Conservation (phyloP, 2,797 vertebrate genomes). For the Micropoecilia bifurca region DNA sequence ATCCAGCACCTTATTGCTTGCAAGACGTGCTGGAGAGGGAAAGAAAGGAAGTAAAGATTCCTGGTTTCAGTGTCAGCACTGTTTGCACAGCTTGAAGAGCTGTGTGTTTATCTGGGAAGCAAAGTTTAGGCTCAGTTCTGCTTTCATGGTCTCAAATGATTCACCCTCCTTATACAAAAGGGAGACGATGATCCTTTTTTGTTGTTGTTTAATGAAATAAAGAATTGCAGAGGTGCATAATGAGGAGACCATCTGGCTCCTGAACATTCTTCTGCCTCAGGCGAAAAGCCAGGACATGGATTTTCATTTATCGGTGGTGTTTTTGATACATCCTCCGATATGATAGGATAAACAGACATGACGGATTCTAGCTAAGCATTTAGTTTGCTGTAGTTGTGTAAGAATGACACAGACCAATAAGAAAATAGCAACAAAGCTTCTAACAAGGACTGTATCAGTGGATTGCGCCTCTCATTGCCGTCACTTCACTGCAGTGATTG, state of each 20-base stretch:
- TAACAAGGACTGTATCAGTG: neutral
- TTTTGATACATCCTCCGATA: neutral
- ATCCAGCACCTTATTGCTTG: neutral
- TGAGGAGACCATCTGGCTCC: slow-evolving; percentile 53
- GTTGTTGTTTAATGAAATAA: neutral
- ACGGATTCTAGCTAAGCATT: slow-evolving; percentile 17
- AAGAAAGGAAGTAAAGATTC: slow-evolving; percentile 7
- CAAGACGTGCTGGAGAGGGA: neutral
- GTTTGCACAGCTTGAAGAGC: slow-evolving; percentile 60
- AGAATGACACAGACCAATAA: neutral
- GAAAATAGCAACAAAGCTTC: neutral
- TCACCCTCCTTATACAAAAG: slow-evolving; percentile 19
- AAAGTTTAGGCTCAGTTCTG: slow-evolving; percentile 24
- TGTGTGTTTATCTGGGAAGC: slow-evolving; percentile 39
- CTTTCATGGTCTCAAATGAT: slow-evolving; percentile 29
- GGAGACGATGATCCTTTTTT: neutral
- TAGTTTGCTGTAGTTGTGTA: slow-evolving; percentile 1
- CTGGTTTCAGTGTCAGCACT: slow-evolving; percentile 55
- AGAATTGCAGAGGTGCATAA: slow-evolving; percentile 39
- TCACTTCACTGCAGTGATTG: neutral
- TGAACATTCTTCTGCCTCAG: slow-evolving; percentile 51
- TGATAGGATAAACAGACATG: slow-evolving; percentile 22
- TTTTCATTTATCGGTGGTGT: slow-evolving; percentile 16
- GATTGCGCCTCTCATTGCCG: neutral
- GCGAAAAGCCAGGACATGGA: slow-evolving; percentile 38